Conservation (phyloP, 2,797 vertebrate species). For the Peromyscus attwateri region DNA sequence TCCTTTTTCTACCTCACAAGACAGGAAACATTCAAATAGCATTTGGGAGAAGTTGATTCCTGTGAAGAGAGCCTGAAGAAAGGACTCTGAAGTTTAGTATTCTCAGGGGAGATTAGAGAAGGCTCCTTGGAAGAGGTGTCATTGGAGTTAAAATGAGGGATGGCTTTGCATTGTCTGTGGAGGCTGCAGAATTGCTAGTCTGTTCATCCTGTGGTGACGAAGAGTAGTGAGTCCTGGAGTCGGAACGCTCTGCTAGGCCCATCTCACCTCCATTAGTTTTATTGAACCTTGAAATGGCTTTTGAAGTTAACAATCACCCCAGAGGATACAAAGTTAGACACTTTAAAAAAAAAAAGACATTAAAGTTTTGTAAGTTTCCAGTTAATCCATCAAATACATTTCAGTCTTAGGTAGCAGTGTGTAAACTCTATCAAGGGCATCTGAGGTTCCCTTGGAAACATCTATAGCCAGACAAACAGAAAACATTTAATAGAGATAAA, state of each 20-base stretch:
- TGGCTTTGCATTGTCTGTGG: not conserved
- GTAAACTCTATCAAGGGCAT: slow-evolving; percentile 87
- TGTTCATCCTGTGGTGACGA: slow-evolving; percentile 4
- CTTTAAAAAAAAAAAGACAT: slow-evolving; percentile 74
- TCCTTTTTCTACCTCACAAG: slow-evolving; percentile 29
- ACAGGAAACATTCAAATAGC: not conserved
- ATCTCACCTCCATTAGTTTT: slow-evolving; percentile 81
- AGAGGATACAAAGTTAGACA: slow-evolving; percentile 74
- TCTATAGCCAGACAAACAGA: slow-evolving; percentile 84
- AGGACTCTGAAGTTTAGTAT: not conserved
- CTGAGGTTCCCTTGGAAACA: slow-evolving; percentile 81
- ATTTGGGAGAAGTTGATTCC: not conserved
- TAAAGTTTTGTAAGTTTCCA: slow-evolving; percentile 83
- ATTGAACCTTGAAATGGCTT: slow-evolving; percentile 82
- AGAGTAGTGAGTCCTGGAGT: not conserved
- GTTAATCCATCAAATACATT: slow-evolving; percentile 87
- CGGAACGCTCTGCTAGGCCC: not conserved
- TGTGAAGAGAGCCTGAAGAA: not conserved
- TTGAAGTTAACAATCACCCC: slow-evolving; percentile 80
- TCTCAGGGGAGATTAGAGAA: not conserved
- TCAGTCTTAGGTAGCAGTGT: slow-evolving; percentile 72
- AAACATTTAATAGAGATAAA: slow-evolving; percentile 86
- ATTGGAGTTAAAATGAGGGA: not conserved
- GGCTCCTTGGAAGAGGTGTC: slow-evolving; percentile 27
- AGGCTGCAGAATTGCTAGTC: not conserved